Evolutionary conservation across 2,797 vertebrate species (phyloP), one percentile per base, ranked within the genome.

Genomic region (Chaunax sp.): DNA sequence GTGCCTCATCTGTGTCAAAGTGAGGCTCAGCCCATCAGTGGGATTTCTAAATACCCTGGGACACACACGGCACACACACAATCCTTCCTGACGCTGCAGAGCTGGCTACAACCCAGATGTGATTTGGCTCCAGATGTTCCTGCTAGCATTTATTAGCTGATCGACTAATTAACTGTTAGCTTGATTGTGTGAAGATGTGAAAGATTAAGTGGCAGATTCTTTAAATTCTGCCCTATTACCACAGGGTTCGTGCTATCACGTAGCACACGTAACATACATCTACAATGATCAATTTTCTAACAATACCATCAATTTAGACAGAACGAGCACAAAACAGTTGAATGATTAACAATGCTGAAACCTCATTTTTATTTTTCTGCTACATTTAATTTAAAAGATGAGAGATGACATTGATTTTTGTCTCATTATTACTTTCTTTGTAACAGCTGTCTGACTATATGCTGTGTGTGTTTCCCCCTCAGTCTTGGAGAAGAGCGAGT

Each of bases 401-500:
- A 38, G 13, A 35, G 12, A 35, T 35, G 7, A 35, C 8, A 35
- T 11, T 35, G 33, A 2, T 35, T 3, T 35, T 9, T 35, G 33
- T 35, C 5, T 51, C 20, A 10, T 38, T 58, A n/a, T 70, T 55
- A 7, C 19, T n/a, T 49, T 22, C 55, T 37, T 52, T 52, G 38
- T 22, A 11, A 19, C 18, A 28, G 19, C 40, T 16, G 40, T 56
- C 45, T 75, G 22, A 66, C 62, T 23, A 37, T 30, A 54, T 23
- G 28, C 6, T 22, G 25, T 58, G 26, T 53, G 23, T 43, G 26
- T 77, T 60, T 65, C 63, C 23, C 18, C 57, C 28, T 49, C 77
- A 99, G 98, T 99, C 66, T 87, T 98, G 85, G 98, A 99, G 92
- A 99, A 98, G 90, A 99, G 97, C 1, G 98, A 99, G 87, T 99